Conservation (phyloP, 2,888 invertebrate genomes). For the Gasteruption jaculator region DNA sequence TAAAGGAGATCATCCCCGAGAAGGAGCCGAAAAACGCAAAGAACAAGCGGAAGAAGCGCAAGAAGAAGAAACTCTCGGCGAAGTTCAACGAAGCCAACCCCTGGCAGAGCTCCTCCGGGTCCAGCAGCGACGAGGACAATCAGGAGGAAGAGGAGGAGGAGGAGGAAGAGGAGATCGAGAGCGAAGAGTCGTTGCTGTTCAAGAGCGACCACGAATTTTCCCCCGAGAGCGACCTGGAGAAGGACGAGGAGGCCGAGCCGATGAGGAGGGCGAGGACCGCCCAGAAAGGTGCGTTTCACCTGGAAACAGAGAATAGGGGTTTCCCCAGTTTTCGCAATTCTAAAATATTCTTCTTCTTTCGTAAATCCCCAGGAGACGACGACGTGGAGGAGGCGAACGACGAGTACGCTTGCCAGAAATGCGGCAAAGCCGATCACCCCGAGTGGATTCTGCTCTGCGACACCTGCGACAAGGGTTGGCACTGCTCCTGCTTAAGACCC, state of each 20-base stretch:
- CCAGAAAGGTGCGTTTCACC: conserved; percentile 60
- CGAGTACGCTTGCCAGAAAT: conserved; percentile 83
- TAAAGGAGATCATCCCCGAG: conserved; percentile 36
- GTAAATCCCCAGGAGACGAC: conserved; percentile 39
- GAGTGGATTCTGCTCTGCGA: conserved; percentile 98
- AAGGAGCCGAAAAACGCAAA: conserved; percentile 45
- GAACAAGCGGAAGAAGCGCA: conserved; percentile 50
- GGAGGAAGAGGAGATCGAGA: conserved; percentile 51
- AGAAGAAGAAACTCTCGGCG: conserved; percentile 42
- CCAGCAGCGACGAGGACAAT: conserved; percentile 49
- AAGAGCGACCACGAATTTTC: conserved; percentile 92
- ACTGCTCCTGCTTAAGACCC: conserved; percentile 92
- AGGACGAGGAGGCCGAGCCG: conserved; percentile 68
- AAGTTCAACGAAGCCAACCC: conserved; percentile 56
- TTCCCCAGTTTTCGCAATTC: conserved; percentile 2
- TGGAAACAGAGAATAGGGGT: background rate
- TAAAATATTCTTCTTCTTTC: too few species aligned
- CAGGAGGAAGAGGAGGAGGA: conserved; percentile 52
- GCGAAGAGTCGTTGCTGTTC: conserved; percentile 53
- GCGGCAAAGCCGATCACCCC: conserved; percentile 87
- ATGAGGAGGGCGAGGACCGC: conserved; percentile 80
- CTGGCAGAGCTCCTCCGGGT: conserved; percentile 61
- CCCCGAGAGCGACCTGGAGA: conserved; percentile 80
- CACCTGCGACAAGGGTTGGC: conserved; percentile 94
- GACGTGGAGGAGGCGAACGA: conserved; percentile 51